A percentile compares a stretch with the other conserved stretches of the same genome.
These are phyloP conservation scores for Acanthisitta chloris DNA, from an alignment of 2,113 vertebrate species.

Conservation along the genomic window DNA sequence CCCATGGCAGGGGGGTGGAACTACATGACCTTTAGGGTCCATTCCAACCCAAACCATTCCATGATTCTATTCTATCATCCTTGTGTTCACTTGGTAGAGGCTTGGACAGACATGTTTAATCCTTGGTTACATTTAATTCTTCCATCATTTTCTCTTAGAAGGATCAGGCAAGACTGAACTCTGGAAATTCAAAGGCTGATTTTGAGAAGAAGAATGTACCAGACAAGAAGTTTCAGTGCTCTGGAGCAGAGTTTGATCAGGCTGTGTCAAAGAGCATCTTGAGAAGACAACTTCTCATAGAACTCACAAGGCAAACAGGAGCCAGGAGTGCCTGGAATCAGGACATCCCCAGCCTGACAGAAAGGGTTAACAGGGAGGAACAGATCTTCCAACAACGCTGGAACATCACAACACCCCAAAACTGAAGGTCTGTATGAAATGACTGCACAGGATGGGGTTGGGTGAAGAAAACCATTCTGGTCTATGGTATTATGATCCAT, in stretches of 20 bases:
- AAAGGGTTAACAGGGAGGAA: not conserved
- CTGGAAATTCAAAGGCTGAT: not conserved
- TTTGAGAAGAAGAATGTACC: not conserved
- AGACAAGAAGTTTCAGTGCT: not conserved
- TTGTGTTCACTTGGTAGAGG: not conserved
- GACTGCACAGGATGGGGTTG: not conserved
- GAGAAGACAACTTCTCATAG: not conserved
- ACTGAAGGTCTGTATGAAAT: not conserved
- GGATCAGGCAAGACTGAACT: not conserved
- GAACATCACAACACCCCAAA: not conserved
- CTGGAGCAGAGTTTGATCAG: not conserved
- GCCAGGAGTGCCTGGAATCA: not conserved
- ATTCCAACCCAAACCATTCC: too few relatives aligned
- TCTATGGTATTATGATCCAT: accelerated
- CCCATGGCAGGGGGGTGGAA: too few relatives aligned
- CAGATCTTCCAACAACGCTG: not conserved
- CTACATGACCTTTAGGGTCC: too few relatives aligned
- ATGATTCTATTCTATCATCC: not conserved
- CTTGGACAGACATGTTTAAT: not conserved
- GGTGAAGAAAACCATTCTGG: not conserved
- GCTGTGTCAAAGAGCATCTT: not conserved
- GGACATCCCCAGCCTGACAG: not conserved
- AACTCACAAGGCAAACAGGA: not conserved
- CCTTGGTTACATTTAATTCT: not conserved
- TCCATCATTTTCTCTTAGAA: not conserved